A percentile compares a stretch with the other conserved stretches of the same genome.
phyloP scores from a whole-genome alignment of 2,888 invertebrate genomes.

The Rhagophthalmus giganteus region DNA sequence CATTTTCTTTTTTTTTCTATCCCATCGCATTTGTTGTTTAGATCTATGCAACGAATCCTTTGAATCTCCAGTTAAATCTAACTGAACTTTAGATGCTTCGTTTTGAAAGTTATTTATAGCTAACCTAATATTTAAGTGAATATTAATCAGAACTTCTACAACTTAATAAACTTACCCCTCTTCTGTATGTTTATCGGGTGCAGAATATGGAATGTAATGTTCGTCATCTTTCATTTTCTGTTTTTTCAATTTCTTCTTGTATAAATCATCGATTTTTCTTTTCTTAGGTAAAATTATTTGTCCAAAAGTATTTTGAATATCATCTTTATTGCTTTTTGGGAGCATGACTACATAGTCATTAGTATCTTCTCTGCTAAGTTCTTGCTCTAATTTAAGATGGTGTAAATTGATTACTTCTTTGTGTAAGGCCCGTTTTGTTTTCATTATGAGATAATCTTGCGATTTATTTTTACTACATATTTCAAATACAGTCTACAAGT shows the following conservation, averaged over 20 bases:
- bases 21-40: conserved; percentile 79
- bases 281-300: conserved; percentile 62
- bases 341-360: conserved; percentile 42
- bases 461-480: conserved; percentile 81
- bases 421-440: conserved; percentile 78
- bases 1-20: conserved; percentile 95
- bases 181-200: conserved; percentile 84
- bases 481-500: conserved; percentile 89
- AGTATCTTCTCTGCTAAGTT: conserved; percentile 40
- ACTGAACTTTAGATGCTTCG: conserved; percentile 75
- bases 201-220: conserved; percentile 84
- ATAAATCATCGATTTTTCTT: conserved; percentile 61
- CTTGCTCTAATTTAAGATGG: conserved; percentile 52
- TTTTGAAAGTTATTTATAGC: conserved; percentile 78
- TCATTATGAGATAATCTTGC: conserved; percentile 81
- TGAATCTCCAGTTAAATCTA: conserved; percentile 85
- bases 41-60: conserved; percentile 65
- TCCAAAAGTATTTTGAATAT: conserved; percentile 62
- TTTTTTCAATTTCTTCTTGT: conserved; percentile 62
- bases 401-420: conserved; percentile 60
- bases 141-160: background rate
- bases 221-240: conserved; percentile 68
- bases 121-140: conserved; percentile 57
- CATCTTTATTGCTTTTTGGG: conserved; percentile 57
- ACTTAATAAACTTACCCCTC: conserved; percentile 63